Evolutionary conservation across 2,888 invertebrate species (phyloP).

Genomic region (Xestia c-nigrum): DNA sequence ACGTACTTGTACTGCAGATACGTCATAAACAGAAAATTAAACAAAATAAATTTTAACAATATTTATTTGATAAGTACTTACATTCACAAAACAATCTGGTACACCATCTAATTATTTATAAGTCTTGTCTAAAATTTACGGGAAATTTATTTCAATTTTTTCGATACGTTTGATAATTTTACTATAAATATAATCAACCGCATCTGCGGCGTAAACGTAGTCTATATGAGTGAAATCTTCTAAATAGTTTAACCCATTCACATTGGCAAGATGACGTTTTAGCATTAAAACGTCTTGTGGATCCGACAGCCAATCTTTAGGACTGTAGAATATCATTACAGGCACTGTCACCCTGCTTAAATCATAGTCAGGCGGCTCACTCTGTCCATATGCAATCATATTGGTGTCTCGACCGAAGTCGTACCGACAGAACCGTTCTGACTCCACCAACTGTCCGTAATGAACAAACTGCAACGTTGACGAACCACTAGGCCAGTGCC

Average conservation of each 20-base stretch:
- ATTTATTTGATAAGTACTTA: conserved; percentile 9
- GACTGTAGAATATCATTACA: conserved; percentile 78
- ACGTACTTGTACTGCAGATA: too few species aligned
- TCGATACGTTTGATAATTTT: conserved; percentile 76
- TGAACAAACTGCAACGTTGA: conserved; percentile 88
- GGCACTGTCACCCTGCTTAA: conserved; percentile 75
- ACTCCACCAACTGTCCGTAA: conserved; percentile 81
- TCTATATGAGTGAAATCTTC: conserved; percentile 92
- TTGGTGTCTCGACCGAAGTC: conserved; percentile 77
- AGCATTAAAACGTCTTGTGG: conserved; percentile 86
- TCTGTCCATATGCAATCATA: conserved; percentile 83
- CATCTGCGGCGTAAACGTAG: conserved; percentile 91
- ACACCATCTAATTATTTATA: background rate
- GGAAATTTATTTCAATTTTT: background rate
- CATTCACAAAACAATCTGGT: background rate
- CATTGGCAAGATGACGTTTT: conserved; percentile 85
- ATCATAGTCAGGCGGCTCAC: conserved; percentile 79
- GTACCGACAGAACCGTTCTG: conserved; percentile 79
- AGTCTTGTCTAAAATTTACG: background rate
- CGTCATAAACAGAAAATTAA: background rate
- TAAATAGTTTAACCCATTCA: conserved; percentile 86
- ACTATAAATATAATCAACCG: conserved; percentile 88
- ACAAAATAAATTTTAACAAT: background rate
- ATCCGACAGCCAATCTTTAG: conserved; percentile 86
- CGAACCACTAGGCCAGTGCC: conserved; percentile 91